Conservation (phyloP, 2,113 vertebrate genomes). For the Peromyscus californicus region DNA sequence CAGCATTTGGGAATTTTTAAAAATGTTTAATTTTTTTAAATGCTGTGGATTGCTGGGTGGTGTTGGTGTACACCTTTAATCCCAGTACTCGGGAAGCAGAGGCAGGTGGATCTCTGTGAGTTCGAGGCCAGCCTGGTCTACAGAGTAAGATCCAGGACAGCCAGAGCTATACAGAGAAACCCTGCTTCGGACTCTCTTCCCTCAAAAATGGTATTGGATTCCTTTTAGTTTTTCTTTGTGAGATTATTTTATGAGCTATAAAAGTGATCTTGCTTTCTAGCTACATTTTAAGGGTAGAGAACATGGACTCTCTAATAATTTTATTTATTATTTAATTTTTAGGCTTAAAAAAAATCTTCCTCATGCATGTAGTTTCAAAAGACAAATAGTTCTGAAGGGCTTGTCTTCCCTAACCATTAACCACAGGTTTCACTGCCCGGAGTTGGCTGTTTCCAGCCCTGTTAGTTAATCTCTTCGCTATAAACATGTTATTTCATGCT, state of each 20-base stretch:
- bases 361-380: background rate
- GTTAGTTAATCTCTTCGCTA: background rate
- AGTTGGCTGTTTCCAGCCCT: background rate
- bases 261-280: background rate
- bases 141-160: background rate
- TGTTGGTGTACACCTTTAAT: background rate
- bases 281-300: background rate
- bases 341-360: background rate
- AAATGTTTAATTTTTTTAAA: background rate
- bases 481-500: background rate
- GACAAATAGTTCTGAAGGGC: background rate
- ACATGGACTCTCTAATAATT: background rate
- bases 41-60: background rate
- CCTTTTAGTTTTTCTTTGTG: constrained; percentile 51
- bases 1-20: constrained; percentile 13
- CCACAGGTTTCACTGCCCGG: background rate
- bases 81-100: background rate
- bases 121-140: background rate
- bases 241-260: background rate
- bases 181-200: background rate
- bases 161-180: background rate
- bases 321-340: constrained; percentile 42
- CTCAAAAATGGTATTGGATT: background rate
- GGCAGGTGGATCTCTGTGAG: background rate
- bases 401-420: background rate